Conservation (phyloP, 2,113 vertebrate genomes). For the Cranoglanis bouderius region DNA sequence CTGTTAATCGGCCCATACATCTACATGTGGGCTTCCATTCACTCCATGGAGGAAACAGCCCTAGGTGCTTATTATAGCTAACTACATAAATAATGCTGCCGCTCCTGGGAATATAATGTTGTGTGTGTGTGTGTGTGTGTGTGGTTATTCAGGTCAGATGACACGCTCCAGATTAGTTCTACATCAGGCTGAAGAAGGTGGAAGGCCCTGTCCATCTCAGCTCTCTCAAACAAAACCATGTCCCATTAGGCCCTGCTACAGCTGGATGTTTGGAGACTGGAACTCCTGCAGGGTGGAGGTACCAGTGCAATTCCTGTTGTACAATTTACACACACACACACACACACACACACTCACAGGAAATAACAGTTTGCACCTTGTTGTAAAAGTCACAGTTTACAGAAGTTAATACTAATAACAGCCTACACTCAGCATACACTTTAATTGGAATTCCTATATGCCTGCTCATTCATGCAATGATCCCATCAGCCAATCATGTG, state of each 20-base stretch:
- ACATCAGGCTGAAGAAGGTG: constrained; percentile 82
- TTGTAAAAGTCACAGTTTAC: background rate
- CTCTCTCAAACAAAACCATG: constrained; percentile 86
- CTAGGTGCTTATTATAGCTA: constrained; percentile 30
- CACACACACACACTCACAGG: background rate
- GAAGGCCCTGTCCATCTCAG: constrained; percentile 82
- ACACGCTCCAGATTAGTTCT: constrained; percentile 80
- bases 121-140: constrained; percentile 13
- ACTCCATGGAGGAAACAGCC: constrained; percentile 31
- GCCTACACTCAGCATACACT: background rate
- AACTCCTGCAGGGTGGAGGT: constrained; percentile 86
- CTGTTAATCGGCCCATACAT: constrained; percentile 48
- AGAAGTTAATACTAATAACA: background rate
- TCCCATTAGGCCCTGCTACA: constrained; percentile 86
- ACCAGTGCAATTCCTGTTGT: constrained; percentile 39
- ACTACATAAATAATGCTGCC: constrained; percentile 26
- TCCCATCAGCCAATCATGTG: background rate
- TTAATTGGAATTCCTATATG: background rate
- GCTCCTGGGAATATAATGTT: background rate
- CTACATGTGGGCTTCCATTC: constrained; percentile 19
- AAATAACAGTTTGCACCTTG: background rate
- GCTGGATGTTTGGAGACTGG: constrained; percentile 87
- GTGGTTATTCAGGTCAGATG: constrained; percentile 76
- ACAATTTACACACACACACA: background rate
- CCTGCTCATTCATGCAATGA: background rate